phyloP scores from a whole-genome alignment of 2,113 vertebrate species.

The Gasterosteus nipponicus region DNA sequence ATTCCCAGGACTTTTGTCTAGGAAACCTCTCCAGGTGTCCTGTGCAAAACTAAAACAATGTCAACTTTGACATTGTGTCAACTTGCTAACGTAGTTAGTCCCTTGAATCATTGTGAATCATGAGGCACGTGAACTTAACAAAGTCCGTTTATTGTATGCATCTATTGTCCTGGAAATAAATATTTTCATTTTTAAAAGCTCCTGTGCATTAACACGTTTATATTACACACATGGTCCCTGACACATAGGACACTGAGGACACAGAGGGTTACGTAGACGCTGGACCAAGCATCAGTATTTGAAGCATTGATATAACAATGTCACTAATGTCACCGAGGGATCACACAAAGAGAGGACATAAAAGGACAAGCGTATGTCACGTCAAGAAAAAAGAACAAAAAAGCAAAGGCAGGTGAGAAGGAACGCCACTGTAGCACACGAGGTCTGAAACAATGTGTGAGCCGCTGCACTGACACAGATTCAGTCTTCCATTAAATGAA shows the following conservation, averaged over 20 bases:
- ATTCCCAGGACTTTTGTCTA: too few relatives aligned
- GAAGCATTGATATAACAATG: neutral
- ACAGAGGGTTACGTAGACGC: neutral
- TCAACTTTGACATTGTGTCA: too few relatives aligned
- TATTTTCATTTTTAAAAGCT: neutral
- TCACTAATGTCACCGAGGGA: constrained; percentile 32
- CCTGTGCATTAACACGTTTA: neutral
- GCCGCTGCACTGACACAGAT: constrained; percentile 59
- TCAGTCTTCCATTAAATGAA: constrained; percentile 64
- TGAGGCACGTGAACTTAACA: neutral
- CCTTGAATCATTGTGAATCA: neutral
- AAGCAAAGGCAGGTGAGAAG: neutral
- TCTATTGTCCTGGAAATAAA: neutral
- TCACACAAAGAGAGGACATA: constrained; percentile 8
- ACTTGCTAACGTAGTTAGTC: neutral
- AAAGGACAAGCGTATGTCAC: neutral
- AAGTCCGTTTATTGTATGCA: neutral
- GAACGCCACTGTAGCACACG: constrained; percentile 5
- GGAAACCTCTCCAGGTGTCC: too few relatives aligned
- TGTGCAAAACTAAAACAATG: too few relatives aligned
- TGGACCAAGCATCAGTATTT: neutral
- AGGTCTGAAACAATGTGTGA: constrained; percentile 23
- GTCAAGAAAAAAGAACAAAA: constrained; percentile 15
- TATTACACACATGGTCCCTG: neutral
- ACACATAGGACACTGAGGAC: neutral